Percentiles rank a stretch among this genome's conserved stretches.
These are phyloP conservation scores for Tetragonula clypearis DNA, from an alignment of 1,140 invertebrate species.

Conservation along the genomic window DNA sequence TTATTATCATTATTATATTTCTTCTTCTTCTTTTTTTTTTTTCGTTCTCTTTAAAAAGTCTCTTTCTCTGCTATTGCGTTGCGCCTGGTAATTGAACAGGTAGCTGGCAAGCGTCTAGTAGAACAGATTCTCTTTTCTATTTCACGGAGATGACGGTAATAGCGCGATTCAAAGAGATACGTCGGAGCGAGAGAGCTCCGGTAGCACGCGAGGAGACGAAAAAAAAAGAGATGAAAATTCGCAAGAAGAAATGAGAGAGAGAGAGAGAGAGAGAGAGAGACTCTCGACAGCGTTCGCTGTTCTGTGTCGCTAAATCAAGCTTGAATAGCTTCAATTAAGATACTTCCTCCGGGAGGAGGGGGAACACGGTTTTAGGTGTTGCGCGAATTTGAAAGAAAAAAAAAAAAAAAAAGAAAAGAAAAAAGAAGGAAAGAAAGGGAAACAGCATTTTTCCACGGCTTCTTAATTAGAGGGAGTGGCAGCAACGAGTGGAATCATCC, in stretches of 20 bases:
- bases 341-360: neutral
- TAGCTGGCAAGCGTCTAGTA: too few relatives aligned
- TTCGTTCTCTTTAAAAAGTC: neutral
- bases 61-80: neutral
- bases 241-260: neutral
- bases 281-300: neutral
- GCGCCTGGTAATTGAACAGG: neutral
- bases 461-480: neutral
- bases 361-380: neutral
- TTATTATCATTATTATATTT: neutral
- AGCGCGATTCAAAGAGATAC: constrained; percentile 2
- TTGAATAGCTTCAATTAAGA: constrained; percentile 30
- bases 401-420: too few relatives aligned
- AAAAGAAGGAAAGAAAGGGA: too few relatives aligned
- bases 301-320: constrained; percentile 13
- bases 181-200: neutral
- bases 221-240: neutral
- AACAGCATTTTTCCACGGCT: neutral
- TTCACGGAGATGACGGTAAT: constrained; percentile 8
- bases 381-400: neutral
- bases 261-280: neutral
- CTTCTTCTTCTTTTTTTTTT: neutral
- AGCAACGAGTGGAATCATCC: neutral
- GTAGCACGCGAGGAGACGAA: neutral
- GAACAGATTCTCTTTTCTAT: neutral